Percentiles rank a stretch among this genome's conserved stretches.
Evolutionary conservation across 2,113 vertebrate species (phyloP).

Genomic region (Arvicanthis niloticus): DNA sequence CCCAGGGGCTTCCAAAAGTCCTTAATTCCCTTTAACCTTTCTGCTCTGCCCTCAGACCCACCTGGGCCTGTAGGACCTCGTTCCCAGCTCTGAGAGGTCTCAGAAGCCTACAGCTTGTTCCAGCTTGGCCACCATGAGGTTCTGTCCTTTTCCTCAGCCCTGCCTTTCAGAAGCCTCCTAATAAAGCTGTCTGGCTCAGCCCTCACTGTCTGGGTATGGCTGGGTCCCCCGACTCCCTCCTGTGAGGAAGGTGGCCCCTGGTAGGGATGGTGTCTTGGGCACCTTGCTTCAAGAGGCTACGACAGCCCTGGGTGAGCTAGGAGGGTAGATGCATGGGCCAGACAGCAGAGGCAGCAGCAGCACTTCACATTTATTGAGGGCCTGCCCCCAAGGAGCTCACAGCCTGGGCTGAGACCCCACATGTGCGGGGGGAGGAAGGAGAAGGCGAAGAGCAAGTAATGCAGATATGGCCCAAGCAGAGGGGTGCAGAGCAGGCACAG

Average conservation of each 20-base stretch:
- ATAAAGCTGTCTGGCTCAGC: constrained; percentile 68
- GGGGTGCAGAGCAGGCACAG: constrained; percentile 55
- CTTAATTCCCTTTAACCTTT: background rate
- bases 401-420: constrained; percentile 60
- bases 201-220: background rate
- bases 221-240: background rate
- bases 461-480: constrained; percentile 61
- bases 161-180: background rate
- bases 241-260: background rate
- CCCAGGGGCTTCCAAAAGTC: background rate
- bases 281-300: background rate
- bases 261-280: background rate
- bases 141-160: background rate
- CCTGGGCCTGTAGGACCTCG: background rate
- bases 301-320: background rate
- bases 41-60: constrained; percentile 56
- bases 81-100: constrained; percentile 65
- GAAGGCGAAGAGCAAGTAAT: constrained; percentile 40
- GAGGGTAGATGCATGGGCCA: constrained; percentile 37
- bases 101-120: background rate
- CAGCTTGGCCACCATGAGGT: background rate
- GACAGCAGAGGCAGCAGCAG: constrained; percentile 70
- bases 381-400: constrained; percentile 77
- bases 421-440: constrained; percentile 37
- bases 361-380: constrained; percentile 80